These are phyloP conservation scores for Macropis europaea DNA, from an alignment of 2,888 invertebrate species.

Conservation along the genomic window DNA sequence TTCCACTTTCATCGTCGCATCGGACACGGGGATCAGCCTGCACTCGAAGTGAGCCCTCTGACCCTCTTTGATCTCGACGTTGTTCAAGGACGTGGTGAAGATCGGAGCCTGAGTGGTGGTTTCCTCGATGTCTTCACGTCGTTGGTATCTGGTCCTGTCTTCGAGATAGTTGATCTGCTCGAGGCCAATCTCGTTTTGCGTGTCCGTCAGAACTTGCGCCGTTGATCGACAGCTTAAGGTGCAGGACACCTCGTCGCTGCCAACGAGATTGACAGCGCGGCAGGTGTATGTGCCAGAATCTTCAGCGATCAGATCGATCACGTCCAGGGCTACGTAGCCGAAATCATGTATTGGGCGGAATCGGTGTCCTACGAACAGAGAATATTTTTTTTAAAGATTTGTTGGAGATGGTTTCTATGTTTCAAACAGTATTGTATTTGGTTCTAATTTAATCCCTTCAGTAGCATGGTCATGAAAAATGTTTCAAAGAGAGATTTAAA, in stretches of 20 bases:
- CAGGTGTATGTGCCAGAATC: constrained; percentile 97
- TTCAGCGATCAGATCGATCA: constrained; percentile 97
- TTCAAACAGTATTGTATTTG: too few species aligned
- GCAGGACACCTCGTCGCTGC: constrained; percentile 92
- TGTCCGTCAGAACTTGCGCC: constrained; percentile 90
- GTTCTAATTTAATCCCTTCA: too few species aligned
- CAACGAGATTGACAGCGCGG: constrained; percentile 93
- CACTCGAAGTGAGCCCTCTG: constrained; percentile 97
- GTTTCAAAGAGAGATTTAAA: too few species aligned
- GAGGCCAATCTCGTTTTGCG: constrained; percentile 93
- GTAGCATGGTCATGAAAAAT: too few species aligned
- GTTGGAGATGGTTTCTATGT: neutral
- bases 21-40: constrained; percentile 95
- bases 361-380: constrained; percentile 85
- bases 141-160: constrained; percentile 89
- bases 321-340: constrained; percentile 98
- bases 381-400: neutral
- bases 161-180: constrained; percentile 95
- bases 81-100: constrained; percentile 95
- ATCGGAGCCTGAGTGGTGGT: constrained; percentile 94
- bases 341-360: constrained; percentile 99
- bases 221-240: constrained; percentile 87
- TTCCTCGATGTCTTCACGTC: constrained; percentile 89
- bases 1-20: constrained; percentile 95
- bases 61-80: constrained; percentile 95